Evolutionary conservation across 92 coral and sea anemone species (phyloP), one percentile per base, ranked within the genome.

Genomic region (Pocillopora grandis): DNA sequence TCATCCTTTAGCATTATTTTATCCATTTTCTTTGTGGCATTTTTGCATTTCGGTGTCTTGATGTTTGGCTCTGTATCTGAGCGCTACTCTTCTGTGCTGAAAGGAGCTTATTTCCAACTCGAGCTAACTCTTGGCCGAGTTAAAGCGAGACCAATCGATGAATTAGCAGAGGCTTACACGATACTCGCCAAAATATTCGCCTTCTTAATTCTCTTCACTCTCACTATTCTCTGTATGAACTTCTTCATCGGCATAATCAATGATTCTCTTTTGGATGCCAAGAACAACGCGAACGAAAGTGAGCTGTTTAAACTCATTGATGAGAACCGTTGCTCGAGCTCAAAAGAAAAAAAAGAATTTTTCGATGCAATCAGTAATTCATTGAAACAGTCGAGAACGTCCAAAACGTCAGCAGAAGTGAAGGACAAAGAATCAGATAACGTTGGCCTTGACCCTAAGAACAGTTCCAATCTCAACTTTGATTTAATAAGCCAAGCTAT

Each of bases 171-270:
- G n/a, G n/a, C n/a, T n/a, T n/a, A n/a, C n/a, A n/a, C n/a, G n/a
- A n/a, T n/a, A n/a, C n/a, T n/a, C n/a, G n/a, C n/a, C n/a, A n/a
- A n/a, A n/a, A n/a, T n/a, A n/a, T n/a, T n/a, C n/a, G n/a, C n/a
- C n/a, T n/a, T n/a, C n/a, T n/a, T n/a, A n/a, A n/a, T n/a, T n/a
- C n/a, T n/a, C n/a, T 23, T 82, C 0, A 85, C 86, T 88, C 71
- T 80, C 6, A 85, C 89, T 13, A 21, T 90, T 9, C 0, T 66
- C 15, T 68, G 82, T 2, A 62, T 92, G 72, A 92, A 92, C 72
- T 90, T 92, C 60, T 90, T 88, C 35, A 56, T 92, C 31, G 91
- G 88, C 12, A 87, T 86, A 31, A 62, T 92, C 2, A 81, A 92
- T 62, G 87, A 88, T 18, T 73, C 96, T 1, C 59, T 78, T 9